Base-by-base conservation (phyloP, 2,888 invertebrate species). In the Tiliacea citrago region DNA sequence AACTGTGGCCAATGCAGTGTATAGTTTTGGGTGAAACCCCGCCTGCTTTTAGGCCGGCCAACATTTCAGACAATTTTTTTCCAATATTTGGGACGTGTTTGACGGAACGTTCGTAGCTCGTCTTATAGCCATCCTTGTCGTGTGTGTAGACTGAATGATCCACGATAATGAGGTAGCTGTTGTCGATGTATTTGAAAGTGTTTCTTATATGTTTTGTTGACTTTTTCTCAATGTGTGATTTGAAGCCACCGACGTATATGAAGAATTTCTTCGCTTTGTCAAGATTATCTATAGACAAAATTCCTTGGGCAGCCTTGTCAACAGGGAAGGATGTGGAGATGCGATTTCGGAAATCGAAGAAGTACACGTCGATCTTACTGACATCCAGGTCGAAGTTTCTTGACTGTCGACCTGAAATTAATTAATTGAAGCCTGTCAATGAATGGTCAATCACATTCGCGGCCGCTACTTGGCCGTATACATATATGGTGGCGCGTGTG, bases 141-240 rank as follows among this genome's bases (percentile, higher is more conserved):
- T 95, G 91, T 0, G 96, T 96, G 79, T 96, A 96, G 0, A 87
- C 88, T 4, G 94, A 94, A 87, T 96, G 96, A 68, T 96, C 96
- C 0, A 95, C 84, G 18, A 96, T 94, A 39, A 95, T 93, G 3
- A 96, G 82, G 67, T 96, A 96, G 78, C 93, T 94, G 65, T 95
- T 92, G 0, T 94, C 93, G 47, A 91, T 88, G 60, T 90, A 87
- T 76, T 88, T 90, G 78, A 95, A 96, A 0, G 94, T 90, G 12
- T 94, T 89, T 61, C 93, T 90, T 10, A 96, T 89, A 39, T 86
- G 89, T 63, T 93, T 89, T 68, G 93, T 94, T 3, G 93, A 92
- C 39, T 88, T 92, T 60, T 93, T 93, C 80, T 93, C 88, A 55
- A 96, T 95, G n/a, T 63, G 12, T 21, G 81, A 72, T 39, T 35